Conservation (phyloP, 2,797 vertebrate species). For the Gobio occitaniae region DNA sequence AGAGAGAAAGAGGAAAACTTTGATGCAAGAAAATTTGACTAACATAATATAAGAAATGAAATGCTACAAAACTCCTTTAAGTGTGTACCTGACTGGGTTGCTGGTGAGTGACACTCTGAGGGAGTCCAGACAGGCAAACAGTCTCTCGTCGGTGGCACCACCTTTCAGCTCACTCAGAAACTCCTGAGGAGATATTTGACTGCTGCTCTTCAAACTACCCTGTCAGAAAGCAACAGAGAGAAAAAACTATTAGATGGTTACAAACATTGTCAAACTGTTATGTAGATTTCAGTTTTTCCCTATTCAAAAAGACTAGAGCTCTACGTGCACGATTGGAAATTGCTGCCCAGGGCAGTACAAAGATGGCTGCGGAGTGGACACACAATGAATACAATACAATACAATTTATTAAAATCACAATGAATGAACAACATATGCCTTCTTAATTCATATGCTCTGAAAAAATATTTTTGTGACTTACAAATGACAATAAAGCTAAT, state of each 20-base stretch:
- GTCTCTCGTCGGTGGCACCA: conserved; percentile 88
- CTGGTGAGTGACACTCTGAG: conserved; percentile 95
- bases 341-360: not conserved
- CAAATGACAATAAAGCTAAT: not conserved
- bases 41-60: not conserved
- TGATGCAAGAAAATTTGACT: not conserved
- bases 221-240: conserved; percentile 64
- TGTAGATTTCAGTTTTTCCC: not conserved
- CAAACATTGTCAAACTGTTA: not conserved
- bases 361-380: not conserved
- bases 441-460: not conserved
- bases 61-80: not conserved
- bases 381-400: no score
- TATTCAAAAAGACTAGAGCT: not conserved
- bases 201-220: conserved; percentile 89
- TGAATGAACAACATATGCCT: not conserved
- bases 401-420: not conserved
- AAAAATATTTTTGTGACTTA: not conserved
- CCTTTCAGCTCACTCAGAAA: conserved; percentile 93
- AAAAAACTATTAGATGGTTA: conserved; percentile 3
- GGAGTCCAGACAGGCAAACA: conserved; percentile 92
- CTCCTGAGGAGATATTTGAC: conserved; percentile 92
- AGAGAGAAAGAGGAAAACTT: not conserved
- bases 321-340: conserved; percentile 1
- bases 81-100: conserved; percentile 96